Percentiles rank a stretch among this genome's conserved stretches.
Conservation (phyloP, 2,888 invertebrate species). For the Lobophora halterata region DNA sequence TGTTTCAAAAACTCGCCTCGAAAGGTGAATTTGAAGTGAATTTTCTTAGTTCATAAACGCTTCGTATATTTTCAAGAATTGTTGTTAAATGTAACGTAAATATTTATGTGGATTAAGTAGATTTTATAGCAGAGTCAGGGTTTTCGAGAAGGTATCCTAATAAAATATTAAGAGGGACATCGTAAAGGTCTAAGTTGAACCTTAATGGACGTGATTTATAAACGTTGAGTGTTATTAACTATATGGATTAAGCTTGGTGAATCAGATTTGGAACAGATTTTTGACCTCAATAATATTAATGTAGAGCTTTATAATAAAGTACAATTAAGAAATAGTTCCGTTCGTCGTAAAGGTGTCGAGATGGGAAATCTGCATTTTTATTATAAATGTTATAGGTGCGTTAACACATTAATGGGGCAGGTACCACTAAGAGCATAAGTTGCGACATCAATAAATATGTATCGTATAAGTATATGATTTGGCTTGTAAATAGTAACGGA, state of each 20-base stretch:
- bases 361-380: slow-evolving; percentile 13
- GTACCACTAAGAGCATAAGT: too few species aligned
- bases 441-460: too few species aligned
- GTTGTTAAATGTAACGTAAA: slow-evolving; percentile 2
- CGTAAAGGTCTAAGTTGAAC: slow-evolving; percentile 24
- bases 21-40: slow-evolving; percentile 52
- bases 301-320: slow-evolving; percentile 9
- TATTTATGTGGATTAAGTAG: slow-evolving; percentile 5
- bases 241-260: slow-evolving; percentile 16
- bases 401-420: slow-evolving; percentile 1
- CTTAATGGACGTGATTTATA: slow-evolving; percentile 22
- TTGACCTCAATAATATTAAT: slow-evolving; percentile 2
- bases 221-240: slow-evolving; percentile 17
- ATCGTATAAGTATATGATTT: too few species aligned
- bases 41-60: slow-evolving; percentile 50
- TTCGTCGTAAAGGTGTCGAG: slow-evolving; percentile 5
- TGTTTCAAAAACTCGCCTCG: slow-evolving; percentile 57
- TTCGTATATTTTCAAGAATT: slow-evolving; percentile 21
- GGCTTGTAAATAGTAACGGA: too few species aligned
- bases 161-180: slow-evolving; percentile 22
- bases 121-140: slow-evolving; percentile 10
- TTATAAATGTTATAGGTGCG: slow-evolving; percentile 4
- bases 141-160: slow-evolving; percentile 17
- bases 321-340: slow-evolving; percentile 11
- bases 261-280: slow-evolving; percentile 4